A percentile compares a stretch with the other conserved stretches of the same genome.
These are phyloP conservation scores for Synaphobranchus kaupii DNA, from an alignment of 2,797 vertebrate genomes.

Conservation along the genomic window DNA sequence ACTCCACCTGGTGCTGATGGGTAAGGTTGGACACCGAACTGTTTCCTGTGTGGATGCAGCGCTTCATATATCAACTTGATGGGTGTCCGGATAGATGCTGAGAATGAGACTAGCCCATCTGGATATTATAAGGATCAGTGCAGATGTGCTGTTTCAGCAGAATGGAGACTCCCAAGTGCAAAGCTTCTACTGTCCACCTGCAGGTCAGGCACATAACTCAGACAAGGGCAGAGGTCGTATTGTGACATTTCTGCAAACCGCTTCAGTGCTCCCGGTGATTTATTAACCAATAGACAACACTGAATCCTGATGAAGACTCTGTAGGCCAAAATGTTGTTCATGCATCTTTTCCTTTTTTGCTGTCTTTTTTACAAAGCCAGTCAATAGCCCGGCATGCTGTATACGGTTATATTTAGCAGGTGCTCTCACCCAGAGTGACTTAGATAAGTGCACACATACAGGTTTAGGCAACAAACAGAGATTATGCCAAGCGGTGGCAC, in stretches of 20 bases:
- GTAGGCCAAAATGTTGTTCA: background rate
- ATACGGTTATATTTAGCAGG: too few relatives aligned
- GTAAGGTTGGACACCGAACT: constrained; percentile 56
- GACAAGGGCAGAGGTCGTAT: too few relatives aligned
- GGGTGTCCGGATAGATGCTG: background rate
- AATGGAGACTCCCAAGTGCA: background rate
- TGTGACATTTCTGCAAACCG: too few relatives aligned
- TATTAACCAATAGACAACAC: too few relatives aligned
- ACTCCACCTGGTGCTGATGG: constrained; percentile 62
- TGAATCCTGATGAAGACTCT: too few relatives aligned
- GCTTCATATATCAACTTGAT: background rate
- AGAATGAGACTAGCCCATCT: background rate
- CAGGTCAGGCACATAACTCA: background rate
- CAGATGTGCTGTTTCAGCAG: background rate
- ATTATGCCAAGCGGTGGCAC: too few relatives aligned
- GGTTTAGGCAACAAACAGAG: too few relatives aligned
- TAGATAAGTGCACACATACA: too few relatives aligned
- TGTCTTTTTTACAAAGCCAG: too few relatives aligned
- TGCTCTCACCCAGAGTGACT: too few relatives aligned
- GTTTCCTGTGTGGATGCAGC: background rate
- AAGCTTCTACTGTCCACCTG: background rate
- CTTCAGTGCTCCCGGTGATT: too few relatives aligned
- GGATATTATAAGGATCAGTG: background rate
- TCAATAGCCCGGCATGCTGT: too few relatives aligned
- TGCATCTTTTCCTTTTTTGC: background rate